Base-by-base conservation (phyloP, 2,888 invertebrate species). In the Margaritifera margaritifera region DNA sequence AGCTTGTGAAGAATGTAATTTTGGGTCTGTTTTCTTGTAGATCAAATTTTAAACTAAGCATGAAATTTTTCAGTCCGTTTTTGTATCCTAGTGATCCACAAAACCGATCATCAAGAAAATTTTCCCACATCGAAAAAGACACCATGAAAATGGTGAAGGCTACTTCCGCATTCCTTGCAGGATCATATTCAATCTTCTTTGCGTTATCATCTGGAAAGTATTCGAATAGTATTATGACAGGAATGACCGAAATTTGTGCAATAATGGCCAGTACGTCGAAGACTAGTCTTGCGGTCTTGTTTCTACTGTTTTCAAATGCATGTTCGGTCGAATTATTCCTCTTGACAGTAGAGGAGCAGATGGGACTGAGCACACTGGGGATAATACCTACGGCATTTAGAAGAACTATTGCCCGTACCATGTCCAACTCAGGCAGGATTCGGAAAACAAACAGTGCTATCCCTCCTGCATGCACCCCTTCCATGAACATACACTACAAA, bases 381-480 rank as follows among this genome's bases (percentile, higher is more conserved):
- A 88, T 56, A 11, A 85, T 74, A 52, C 82, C 83, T 0, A 82
- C 79, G 11, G 82, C 79, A 57, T 78, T 81, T 72, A 89, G 74
- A 6, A 89, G 65, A 42, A 88, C 73, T 1, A 86, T 73, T 3
- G 84, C 86, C 18, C 81, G 79, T 15, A 84, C 77, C 57, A 84
- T 78, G 72, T 86, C 84, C 59, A 86, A 68, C 24, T 81, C 77
- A 18, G 86, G 86, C 31, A 88, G 73, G 20, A 89, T 75, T 19
- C 83, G 75, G 69, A 87, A 88, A 42, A 86, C 81, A 52, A 89
- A 76, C 6, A 86, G 73, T 60, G 84, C 81, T 6, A 89, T 73
- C 8, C 89, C 88, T 31, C 86, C 66, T 1, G 83, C 72, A 63
- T 85, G 85, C 2, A 80, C 57, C 4, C 64, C 57, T 68, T 86